Base-by-base conservation (phyloP, 1,140 invertebrate species). In the Diorhabda sublineata region DNA sequence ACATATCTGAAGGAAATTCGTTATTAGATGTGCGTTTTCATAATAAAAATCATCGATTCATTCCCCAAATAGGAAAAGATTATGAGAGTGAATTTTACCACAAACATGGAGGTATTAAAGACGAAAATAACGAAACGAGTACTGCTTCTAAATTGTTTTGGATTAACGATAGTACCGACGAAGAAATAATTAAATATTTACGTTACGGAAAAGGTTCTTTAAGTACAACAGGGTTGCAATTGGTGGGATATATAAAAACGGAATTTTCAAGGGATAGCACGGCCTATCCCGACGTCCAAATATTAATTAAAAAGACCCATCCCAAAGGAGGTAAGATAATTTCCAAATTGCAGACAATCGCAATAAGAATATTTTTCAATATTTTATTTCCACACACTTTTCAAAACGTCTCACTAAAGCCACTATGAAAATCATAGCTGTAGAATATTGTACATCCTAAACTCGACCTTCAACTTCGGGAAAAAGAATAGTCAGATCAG, bases 251-350 rank as follows among this genome's bases (percentile, higher is more conserved):
- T 66, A 71, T 83, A n/a, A 78, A 81, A 45, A 82, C 82, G 3
- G 71, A 72, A 68, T 61, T 58, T 26, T 74, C 73, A 3, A 76
- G 70, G 67, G 73, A 70, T 6, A 62, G 60, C 4, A 47, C 61
- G 4, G 45, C 84, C 66, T 83, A 83, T 68, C 87, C 87, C 2
- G 87, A 89, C 69, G 83, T 88, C 9, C 86, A 89, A 75, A 56
- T 73, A 3, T 63, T 71, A 42, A 69, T 73, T 58, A 66, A 59
- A 2, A 61, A 59, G 8, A 60, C 63, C 45, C 63, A 45, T 11
- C 61, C 43, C 43, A 45, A 62, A 44, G n/a, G 43, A 62, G 61
- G 61, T 62, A 11, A 61, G 59, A 41, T 61, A 8, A 8, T 52
- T 1, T 26, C 26, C 0, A 26, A 26, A 26, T 26, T 26, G 26